These are phyloP conservation scores for Archocentrus centrarchus DNA, from an alignment of 2,113 vertebrate species.

Conservation along the genomic window DNA sequence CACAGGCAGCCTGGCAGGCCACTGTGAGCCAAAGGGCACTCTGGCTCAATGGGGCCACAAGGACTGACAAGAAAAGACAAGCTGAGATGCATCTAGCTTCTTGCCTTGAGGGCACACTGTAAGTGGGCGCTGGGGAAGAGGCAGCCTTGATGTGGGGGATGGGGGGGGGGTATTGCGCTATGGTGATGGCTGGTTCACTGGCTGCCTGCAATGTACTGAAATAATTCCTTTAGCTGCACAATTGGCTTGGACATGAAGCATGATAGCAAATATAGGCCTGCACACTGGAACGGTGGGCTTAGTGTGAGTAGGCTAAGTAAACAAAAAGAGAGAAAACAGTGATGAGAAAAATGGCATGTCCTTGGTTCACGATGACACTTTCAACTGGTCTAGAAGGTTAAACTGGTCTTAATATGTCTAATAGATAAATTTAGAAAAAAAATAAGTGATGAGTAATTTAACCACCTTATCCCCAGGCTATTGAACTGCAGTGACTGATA, in stretches of 20 bases:
- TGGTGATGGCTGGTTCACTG: conserved; percentile 76
- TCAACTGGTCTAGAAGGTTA: background rate
- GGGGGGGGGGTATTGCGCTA: conserved; percentile 17
- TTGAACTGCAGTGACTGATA: background rate
- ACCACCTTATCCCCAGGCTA: background rate
- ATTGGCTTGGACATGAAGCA: conserved; percentile 75
- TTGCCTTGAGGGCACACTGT: conserved; percentile 57
- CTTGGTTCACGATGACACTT: background rate
- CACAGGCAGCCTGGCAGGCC: conserved; percentile 25
- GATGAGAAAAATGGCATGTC: conserved; percentile 19
- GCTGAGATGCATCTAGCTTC: conserved; percentile 42
- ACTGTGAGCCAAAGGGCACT: conserved; percentile 45
- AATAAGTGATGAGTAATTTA: background rate
- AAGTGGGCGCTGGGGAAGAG: conserved; percentile 57
- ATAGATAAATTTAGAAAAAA: background rate
- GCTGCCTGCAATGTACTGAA: conserved; percentile 76
- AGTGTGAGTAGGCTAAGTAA: conserved; percentile 34
- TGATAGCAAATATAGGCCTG: conserved; percentile 58
- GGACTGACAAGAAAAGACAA: conserved; percentile 46
- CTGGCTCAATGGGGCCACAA: conserved; percentile 13
- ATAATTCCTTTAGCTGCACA: conserved; percentile 82
- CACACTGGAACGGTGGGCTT: conserved; percentile 21
- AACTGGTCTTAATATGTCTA: background rate
- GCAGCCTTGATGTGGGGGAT: conserved; percentile 2
- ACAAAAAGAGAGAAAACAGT: conserved; percentile 39